phyloP scores from a whole-genome alignment of 2,888 invertebrate genomes.

The Blera fallax region DNA sequence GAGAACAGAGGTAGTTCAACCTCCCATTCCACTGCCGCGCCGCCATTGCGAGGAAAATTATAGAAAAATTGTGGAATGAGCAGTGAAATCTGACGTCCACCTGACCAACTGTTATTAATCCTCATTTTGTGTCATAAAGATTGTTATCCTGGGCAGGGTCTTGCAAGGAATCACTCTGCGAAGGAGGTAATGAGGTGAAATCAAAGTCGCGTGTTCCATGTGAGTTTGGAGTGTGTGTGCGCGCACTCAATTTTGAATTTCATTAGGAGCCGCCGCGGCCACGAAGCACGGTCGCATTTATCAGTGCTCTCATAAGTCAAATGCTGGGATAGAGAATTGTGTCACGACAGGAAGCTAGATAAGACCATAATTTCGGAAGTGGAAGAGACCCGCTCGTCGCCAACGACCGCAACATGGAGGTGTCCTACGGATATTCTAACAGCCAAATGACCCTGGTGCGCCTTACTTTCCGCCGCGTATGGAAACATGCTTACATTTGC shows the following conservation, averaged over 20 bases:
- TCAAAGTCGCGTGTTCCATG: constrained; percentile 72
- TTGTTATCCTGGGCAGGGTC: constrained; percentile 73
- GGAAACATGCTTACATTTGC: constrained; percentile 59
- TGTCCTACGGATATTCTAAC: constrained; percentile 62
- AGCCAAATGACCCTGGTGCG: constrained; percentile 54
- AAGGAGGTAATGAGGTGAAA: constrained; percentile 67
- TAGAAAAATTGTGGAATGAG: constrained; percentile 36
- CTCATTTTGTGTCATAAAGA: constrained; percentile 75
- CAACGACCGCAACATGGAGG: constrained; percentile 44
- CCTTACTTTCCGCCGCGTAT: constrained; percentile 24
- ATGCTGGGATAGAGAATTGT: constrained; percentile 80
- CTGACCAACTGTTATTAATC: constrained; percentile 74
- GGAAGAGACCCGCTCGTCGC: constrained; percentile 57
- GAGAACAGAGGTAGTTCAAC: constrained; percentile 7
- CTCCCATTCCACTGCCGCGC: neutral
- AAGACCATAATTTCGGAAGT: constrained; percentile 80
- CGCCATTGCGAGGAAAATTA: constrained; percentile 28
- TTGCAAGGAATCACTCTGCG: constrained; percentile 55
- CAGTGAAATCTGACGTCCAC: constrained; percentile 55
- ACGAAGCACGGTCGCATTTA: constrained; percentile 61
- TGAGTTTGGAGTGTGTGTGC: constrained; percentile 69
- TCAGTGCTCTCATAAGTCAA: constrained; percentile 73
- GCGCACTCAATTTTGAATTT: constrained; percentile 69
- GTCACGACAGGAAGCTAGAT: constrained; percentile 82
- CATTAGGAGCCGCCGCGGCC: constrained; percentile 66